Percentiles rank a stretch among this genome's conserved stretches.
Conservation (phyloP, 2,888 invertebrate genomes). For the Ectemnius continuus region DNA sequence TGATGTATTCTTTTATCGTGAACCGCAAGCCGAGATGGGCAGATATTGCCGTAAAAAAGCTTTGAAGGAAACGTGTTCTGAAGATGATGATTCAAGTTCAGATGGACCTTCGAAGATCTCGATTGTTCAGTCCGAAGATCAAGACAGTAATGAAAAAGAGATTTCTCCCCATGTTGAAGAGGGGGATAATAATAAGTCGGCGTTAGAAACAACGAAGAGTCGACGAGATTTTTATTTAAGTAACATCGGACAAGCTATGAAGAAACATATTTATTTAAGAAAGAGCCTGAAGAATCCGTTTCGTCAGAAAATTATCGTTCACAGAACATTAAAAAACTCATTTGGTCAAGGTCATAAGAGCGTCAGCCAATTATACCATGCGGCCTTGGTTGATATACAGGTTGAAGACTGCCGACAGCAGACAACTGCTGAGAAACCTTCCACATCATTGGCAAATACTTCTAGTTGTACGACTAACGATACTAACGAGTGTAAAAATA, state of each 20-base stretch:
- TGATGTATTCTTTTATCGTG: constrained; percentile 62
- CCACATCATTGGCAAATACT: constrained; percentile 56
- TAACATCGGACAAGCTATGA: constrained; percentile 41
- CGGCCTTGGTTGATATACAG: constrained; percentile 66
- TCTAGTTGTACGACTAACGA: constrained; percentile 54
- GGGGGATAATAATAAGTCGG: constrained; percentile 42
- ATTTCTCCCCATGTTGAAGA: constrained; percentile 37
- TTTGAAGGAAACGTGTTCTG: constrained; percentile 43
- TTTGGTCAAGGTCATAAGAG: constrained; percentile 49
- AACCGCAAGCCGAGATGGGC: constrained; percentile 55
- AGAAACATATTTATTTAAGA: constrained; percentile 47
- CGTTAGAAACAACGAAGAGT: constrained; percentile 33
- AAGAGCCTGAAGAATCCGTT: constrained; percentile 52
- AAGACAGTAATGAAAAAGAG: constrained; percentile 40
- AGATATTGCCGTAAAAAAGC: constrained; percentile 42
- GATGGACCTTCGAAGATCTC: constrained; percentile 36
- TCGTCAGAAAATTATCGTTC: constrained; percentile 46
- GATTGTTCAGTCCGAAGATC: constrained; percentile 32
- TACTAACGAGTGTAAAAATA: constrained; percentile 44
- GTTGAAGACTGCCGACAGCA: constrained; percentile 67
- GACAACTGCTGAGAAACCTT: constrained; percentile 53
- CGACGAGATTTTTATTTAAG: constrained; percentile 38
- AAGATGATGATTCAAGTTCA: constrained; percentile 47
- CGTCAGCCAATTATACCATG: constrained; percentile 46
- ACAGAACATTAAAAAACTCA: constrained; percentile 51